Conservation (phyloP, 2,888 invertebrate genomes). For the Cryptus armator region DNA sequence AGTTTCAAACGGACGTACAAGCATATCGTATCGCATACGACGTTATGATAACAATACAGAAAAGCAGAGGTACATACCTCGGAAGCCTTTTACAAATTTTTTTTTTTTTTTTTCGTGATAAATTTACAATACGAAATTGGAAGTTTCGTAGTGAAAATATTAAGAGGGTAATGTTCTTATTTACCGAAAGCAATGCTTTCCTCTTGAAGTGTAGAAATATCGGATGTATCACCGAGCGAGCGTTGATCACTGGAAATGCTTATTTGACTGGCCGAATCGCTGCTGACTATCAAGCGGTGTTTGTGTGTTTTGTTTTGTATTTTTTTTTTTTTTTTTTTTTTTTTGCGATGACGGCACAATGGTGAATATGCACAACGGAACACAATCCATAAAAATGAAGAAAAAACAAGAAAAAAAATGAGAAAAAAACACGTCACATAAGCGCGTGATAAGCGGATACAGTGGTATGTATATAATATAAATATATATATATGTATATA, state of each 20-base stretch:
- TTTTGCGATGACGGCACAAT: conserved; percentile 80
- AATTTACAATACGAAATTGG: conserved; percentile 44
- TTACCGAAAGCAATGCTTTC: conserved; percentile 84
- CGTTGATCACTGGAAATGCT: conserved; percentile 85
- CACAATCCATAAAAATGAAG: conserved; percentile 79
- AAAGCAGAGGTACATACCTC: conserved; percentile 65
- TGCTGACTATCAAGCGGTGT: conserved; percentile 84
- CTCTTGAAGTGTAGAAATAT: conserved; percentile 84
- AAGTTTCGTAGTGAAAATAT: conserved; percentile 55
- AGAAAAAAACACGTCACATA: conserved; percentile 72
- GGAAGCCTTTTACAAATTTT: conserved; percentile 48
- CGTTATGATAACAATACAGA: conserved; percentile 40
- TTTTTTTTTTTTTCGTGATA: conserved; percentile 36
- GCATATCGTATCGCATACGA: conserved; percentile 40
- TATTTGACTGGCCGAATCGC: conserved; percentile 85
- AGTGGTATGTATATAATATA: conserved; percentile 57
- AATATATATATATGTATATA: background rate
- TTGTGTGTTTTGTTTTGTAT: conserved; percentile 57
- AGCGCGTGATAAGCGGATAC: conserved; percentile 79
- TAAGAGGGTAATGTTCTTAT: conserved; percentile 75
- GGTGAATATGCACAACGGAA: conserved; percentile 80
- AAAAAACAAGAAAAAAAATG: conserved; percentile 69
- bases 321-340: conserved; percentile 48
- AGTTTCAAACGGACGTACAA: conserved; percentile 9
- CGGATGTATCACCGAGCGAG: conserved; percentile 84